Evolutionary conservation across 2,113 vertebrate genomes (phyloP).

Genomic region (Leucoraja erinaceus): DNA sequence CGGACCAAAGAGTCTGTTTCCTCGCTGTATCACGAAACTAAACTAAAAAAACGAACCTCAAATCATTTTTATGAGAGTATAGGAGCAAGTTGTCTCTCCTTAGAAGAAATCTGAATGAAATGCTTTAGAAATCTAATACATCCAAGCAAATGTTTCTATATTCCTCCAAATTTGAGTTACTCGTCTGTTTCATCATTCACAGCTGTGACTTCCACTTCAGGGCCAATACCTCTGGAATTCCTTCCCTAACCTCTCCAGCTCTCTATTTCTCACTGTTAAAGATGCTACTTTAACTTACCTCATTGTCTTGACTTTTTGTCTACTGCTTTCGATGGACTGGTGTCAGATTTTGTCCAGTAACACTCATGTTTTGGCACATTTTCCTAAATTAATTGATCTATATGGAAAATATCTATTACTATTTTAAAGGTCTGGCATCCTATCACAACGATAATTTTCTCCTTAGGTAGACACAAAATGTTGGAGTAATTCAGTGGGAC

Average conservation of each 20-base stretch:
- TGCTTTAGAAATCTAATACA: background rate
- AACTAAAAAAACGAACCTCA: background rate
- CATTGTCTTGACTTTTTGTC: background rate
- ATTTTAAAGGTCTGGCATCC: background rate
- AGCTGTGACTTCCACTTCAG: background rate
- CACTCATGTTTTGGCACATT: background rate
- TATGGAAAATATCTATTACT: background rate
- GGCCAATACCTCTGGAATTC: background rate
- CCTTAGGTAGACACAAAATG: too few species aligned
- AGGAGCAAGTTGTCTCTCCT: too few species aligned
- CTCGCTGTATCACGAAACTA: too few species aligned
- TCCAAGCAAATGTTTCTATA: too few species aligned
- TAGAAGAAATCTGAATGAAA: background rate
- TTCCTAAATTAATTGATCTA: background rate
- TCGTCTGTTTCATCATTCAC: background rate
- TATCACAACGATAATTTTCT: too few species aligned
- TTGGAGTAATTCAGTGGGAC: too few species aligned
- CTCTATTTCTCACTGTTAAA: background rate
- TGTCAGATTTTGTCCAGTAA: background rate
- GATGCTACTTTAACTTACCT: background rate
- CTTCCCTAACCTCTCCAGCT: background rate
- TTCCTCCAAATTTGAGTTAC: background rate
- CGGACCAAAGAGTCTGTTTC: too few species aligned
- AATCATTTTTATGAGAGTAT: background rate
- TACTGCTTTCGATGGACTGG: background rate